Base-by-base conservation (phyloP, 1,140 invertebrate genomes). In the Zaprionus inermis region DNA sequence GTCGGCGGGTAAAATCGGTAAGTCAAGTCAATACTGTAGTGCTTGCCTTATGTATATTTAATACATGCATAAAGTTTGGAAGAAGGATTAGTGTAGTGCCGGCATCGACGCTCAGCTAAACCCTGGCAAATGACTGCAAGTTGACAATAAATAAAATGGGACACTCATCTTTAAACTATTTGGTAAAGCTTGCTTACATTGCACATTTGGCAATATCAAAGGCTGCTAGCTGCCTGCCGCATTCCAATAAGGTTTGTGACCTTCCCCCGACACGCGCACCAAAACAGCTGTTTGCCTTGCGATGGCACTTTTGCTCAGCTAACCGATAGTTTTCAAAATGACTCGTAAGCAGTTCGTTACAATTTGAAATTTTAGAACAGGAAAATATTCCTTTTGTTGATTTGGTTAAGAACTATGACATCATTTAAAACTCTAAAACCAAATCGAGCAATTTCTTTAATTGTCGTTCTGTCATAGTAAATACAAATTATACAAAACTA, bases 1-100 rank as follows among this genome's bases (percentile, higher is more conserved):
- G 71, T 90, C 90, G 79, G 90, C 90, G 41, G 59, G 90, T 71
- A 91, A 91, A 91, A 91, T 91, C 56, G 90, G 90, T 91, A 76
- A 91, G 90, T 82, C n/a, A 44, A 9, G 3, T 3, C 14, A 34
- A 56, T 32, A 38, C n/a, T 10, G 14, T 63, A 16, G 28, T 30
- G 7, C 44, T 72, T 59, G 6, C 49, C 28, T 36, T 36, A 20
- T 68, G 38, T 16, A 55, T 73, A 60, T 55, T 44, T 36, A 46
- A 59, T 67, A 11, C 44, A 11, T 34, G 30, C 54, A 12, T 36
- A 32, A 30, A n/a, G n/a, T 2, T 56, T 41, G 9, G 5, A 9
- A n/a, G 51, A 22, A 38, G 22, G 30, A 16, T 5, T 34, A 22
- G n/a, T 16, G 20, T n/a, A 22, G 11, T 34, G 28, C 24, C 30